Evolutionary conservation across 1,140 invertebrate genomes (phyloP).

Genomic region (Penaeus chinensis): DNA sequence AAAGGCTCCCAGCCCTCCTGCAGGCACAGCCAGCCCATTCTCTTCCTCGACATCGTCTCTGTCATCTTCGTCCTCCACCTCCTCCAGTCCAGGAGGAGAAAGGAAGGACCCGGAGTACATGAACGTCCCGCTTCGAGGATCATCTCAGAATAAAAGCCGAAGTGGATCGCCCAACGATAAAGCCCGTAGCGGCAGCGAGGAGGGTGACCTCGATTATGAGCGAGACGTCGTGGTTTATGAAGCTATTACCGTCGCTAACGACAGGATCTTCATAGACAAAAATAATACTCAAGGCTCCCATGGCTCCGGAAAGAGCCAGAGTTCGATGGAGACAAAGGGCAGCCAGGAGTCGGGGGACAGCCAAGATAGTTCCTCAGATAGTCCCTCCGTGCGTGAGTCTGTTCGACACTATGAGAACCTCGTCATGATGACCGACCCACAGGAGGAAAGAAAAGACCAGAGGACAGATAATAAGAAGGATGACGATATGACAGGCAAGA

Average conservation of each 20-base stretch:
- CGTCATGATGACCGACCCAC: conserved; percentile 55
- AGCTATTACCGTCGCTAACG: conserved; percentile 74
- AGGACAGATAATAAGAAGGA: conserved; percentile 1
- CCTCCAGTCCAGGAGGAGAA: conserved; percentile 58
- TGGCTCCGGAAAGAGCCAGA: conserved; percentile 52
- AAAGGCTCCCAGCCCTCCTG: conserved; percentile 47
- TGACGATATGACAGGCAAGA: conserved; percentile 9
- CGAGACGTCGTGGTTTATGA: conserved; percentile 75
- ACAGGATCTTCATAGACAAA: conserved; percentile 71
- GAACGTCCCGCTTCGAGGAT: conserved; percentile 75
- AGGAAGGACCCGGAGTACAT: conserved; percentile 71
- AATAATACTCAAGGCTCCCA: conserved; percentile 68
- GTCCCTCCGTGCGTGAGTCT: conserved; percentile 56
- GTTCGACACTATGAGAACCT: conserved; percentile 63
- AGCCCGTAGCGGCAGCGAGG: conserved; percentile 64
- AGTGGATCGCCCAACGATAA: conserved; percentile 72
- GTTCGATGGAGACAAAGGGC: conserved; percentile 36
- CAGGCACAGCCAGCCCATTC: conserved; percentile 30
- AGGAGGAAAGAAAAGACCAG: conserved; percentile 22
- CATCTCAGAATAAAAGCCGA: conserved; percentile 81
- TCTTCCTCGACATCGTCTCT: conserved; percentile 62
- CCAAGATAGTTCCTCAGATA: conserved; percentile 34
- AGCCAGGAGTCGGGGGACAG: conserved; percentile 27
- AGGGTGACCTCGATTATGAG: conserved; percentile 72
- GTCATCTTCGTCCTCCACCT: conserved; percentile 60